Base-by-base conservation (phyloP, 2,888 invertebrate genomes). In the Drosophila parthenogenetica region DNA sequence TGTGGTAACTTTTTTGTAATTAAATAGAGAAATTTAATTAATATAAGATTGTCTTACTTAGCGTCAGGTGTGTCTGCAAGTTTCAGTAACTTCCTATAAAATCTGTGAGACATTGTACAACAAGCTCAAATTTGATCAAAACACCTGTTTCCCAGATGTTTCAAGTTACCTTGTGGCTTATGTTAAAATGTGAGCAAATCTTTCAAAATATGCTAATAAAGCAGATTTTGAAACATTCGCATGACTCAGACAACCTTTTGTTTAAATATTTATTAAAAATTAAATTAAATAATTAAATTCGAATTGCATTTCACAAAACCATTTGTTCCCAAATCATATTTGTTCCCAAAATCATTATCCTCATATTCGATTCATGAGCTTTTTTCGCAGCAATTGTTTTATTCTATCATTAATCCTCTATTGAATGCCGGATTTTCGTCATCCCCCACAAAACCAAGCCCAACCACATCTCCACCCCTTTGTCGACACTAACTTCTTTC, bases 61-160 rank as follows among this genome's bases (percentile, higher is more conserved):
- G 29, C 29, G 8, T 8, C 29, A 29, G 2, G 29, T 25, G 25
- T 25, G 25, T 29, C 3, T 19, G 19, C 2, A 3, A 19, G 19
- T 19, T 19, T 3, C 3, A 19, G 19, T 19, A 3, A 19, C 19
- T 19, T 3, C 3, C 2, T 19, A 19, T 19, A 19, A 3, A 11
- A 19, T 19, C 1, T 5, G 11, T 19, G 13, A 19, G 4, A 42
- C 19, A 19, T 16, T 11, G 29, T 11, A 11, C 11, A 11, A 17
- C 37, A 29, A 29, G 19, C 3, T 49, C 45, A 17, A 7, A 2
- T 11, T 29, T 10, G 5, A 16, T 25, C 3, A 49, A n/a, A 35
- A 49, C 72, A 71, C 40, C 45, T 65, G 72, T 55, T 71, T 71
- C 54, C 14, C 72, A 55, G 5, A 22, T 51, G 42, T 5, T 13